A percentile compares a stretch with the other conserved stretches of the same genome.
Conservation (phyloP, 2,888 invertebrate genomes). For the Protula sp. region DNA sequence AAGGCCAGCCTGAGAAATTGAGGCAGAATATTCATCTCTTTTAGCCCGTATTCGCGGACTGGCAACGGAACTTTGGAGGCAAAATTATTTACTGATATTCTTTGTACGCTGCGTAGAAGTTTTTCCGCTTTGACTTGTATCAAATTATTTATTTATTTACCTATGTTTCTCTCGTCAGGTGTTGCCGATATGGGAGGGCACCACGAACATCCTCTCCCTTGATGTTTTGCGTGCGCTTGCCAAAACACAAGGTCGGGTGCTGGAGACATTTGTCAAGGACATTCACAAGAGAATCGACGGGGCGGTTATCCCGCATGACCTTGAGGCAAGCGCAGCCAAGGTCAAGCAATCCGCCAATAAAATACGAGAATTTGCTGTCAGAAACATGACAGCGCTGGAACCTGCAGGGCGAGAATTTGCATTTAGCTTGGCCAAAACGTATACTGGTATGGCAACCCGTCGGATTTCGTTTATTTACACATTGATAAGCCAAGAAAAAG, state of each 20-base stretch:
- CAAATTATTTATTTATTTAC: no score
- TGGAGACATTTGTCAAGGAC: slow-evolving; percentile 45
- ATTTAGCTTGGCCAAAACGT: slow-evolving; percentile 54
- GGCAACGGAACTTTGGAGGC: no score
- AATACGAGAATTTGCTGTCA: neutral
- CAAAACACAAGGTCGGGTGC: slow-evolving; percentile 54
- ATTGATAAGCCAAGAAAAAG: no score
- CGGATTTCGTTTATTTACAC: no score
- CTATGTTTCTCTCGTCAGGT: slow-evolving; percentile 53
- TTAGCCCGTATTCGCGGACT: no score
- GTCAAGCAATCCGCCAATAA: slow-evolving; percentile 27
- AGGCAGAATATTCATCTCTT: no score
- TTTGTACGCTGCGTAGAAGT: no score
- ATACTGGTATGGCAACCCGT: slow-evolving; percentile 39
- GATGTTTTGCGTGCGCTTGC: slow-evolving; percentile 58
- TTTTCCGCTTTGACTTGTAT: no score
- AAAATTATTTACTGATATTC: no score
- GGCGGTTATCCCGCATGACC: neutral
- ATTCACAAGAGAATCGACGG: slow-evolving; percentile 28
- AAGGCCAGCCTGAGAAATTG: no score
- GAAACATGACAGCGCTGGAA: neutral
- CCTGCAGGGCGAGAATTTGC: slow-evolving; percentile 54
- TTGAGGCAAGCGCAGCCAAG: slow-evolving; percentile 24
- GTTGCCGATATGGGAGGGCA: slow-evolving; percentile 61
- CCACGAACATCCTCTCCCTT: slow-evolving; percentile 59